phyloP scores from a whole-genome alignment of 2,113 vertebrate species.

The Hippocampus mohnikei region DNA sequence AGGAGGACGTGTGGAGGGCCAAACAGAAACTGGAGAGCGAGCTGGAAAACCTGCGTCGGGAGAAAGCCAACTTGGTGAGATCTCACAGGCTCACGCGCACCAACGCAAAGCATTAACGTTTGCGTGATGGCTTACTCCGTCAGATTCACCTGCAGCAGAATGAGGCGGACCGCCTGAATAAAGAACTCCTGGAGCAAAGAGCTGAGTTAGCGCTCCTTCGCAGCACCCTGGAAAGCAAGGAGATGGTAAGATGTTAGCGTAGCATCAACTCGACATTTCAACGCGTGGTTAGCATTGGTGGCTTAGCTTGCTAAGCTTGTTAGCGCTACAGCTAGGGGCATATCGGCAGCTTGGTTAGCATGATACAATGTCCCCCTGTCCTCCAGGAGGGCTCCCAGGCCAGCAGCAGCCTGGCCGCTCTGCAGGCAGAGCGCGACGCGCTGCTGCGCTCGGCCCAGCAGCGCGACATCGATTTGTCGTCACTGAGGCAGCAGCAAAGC shows the following conservation, averaged over 20 bases:
- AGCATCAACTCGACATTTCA: neutral
- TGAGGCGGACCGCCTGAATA: constrained; percentile 52
- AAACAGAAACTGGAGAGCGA: constrained; percentile 80
- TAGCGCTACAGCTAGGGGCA: neutral
- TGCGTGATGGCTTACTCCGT: neutral
- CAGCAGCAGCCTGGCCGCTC: constrained; percentile 50
- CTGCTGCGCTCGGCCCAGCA: constrained; percentile 51
- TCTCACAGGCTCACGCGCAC: neutral
- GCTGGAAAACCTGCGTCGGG: constrained; percentile 74
- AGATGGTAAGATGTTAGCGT: constrained; percentile 46
- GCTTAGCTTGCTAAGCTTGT: no score
- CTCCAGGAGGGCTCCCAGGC: constrained; percentile 67
- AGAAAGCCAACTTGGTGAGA: constrained; percentile 61
- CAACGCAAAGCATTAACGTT: neutral
- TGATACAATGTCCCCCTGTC: neutral
- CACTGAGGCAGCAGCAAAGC: constrained; percentile 63
- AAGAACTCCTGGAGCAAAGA: constrained; percentile 56
- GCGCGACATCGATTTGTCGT: constrained; percentile 59
- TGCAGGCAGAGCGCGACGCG: constrained; percentile 74
- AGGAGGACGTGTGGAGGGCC: constrained; percentile 76
- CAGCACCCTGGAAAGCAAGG: constrained; percentile 56
- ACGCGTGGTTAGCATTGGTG: no score
- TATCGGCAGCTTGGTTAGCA: neutral
- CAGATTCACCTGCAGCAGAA: constrained; percentile 54
- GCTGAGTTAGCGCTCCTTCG: constrained; percentile 54